Percentiles rank a stretch among this genome's conserved stretches.
phyloP scores from a whole-genome alignment of 2,888 invertebrate species.

The Oscheius sp. region DNA sequence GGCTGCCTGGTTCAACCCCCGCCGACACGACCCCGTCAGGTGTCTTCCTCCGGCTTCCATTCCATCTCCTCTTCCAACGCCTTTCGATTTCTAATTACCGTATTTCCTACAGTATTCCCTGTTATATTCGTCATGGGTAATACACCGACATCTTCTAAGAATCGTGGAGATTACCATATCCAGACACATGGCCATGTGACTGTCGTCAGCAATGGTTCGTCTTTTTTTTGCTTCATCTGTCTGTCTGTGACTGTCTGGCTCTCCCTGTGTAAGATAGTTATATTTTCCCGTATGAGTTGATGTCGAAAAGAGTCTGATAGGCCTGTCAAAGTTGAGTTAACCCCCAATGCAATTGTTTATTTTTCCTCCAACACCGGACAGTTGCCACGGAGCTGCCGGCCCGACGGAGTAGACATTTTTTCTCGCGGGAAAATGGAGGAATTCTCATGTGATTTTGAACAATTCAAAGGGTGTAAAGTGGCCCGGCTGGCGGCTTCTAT shows the following conservation, averaged over 20 bases:
- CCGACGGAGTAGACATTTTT: not conserved
- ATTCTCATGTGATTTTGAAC: not conserved
- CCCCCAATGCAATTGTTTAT: conserved; percentile 3
- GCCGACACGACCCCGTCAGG: conserved; percentile 27
- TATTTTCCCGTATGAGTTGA: not conserved
- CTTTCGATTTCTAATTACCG: not conserved
- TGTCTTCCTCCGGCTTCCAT: conserved; percentile 33
- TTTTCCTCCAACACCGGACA: not conserved
- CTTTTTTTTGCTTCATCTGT: not conserved
- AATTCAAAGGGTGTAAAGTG: conserved; percentile 5
- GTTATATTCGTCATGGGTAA: conserved; percentile 16
- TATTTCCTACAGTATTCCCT: not conserved
- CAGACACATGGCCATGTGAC: conserved; percentile 30
- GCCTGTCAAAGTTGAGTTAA: not conserved
- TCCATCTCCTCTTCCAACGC: conserved; percentile 14
- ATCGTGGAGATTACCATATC: conserved; percentile 25
- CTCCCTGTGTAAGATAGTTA: not conserved
- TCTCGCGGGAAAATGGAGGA: not conserved
- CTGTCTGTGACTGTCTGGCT: not conserved
- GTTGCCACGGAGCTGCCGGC: not conserved
- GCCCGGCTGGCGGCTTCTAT: not conserved
- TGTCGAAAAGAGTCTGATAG: not conserved
- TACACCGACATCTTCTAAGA: conserved; percentile 18
- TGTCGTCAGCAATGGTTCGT: conserved; percentile 32
- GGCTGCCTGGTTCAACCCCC: conserved; percentile 4